phyloP scores from a whole-genome alignment of 2,888 invertebrate genomes.

The Eupithecia inturbata region DNA sequence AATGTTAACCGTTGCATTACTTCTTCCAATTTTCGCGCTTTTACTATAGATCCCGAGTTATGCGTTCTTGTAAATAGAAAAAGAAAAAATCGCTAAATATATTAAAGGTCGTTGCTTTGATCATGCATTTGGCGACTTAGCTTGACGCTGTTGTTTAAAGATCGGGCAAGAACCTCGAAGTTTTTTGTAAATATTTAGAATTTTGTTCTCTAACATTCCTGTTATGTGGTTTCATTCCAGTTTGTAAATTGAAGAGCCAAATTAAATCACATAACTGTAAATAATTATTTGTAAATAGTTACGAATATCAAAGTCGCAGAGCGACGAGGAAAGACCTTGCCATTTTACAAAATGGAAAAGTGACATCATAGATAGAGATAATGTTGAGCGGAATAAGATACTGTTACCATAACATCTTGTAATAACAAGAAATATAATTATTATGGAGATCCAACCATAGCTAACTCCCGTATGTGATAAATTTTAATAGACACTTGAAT shows the following conservation, averaged over 20 bases:
- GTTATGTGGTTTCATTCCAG: constrained; percentile 78
- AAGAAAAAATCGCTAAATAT: constrained; percentile 60
- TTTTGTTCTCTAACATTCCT: constrained; percentile 77
- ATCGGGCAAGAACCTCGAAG: constrained; percentile 51
- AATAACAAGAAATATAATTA: constrained; percentile 49
- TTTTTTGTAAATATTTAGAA: constrained; percentile 69
- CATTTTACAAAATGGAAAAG: constrained; percentile 57
- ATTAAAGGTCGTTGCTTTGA: constrained; percentile 62
- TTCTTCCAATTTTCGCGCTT: constrained; percentile 67
- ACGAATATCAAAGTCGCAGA: constrained; percentile 74
- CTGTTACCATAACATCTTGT: constrained; percentile 70
- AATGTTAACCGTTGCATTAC: constrained; percentile 57
- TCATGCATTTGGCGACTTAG: constrained; percentile 67
- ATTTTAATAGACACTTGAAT: constrained; percentile 49
- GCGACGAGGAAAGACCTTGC: constrained; percentile 65
- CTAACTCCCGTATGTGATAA: constrained; percentile 54
- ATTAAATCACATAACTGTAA: constrained; percentile 76
- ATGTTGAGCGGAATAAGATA: constrained; percentile 60
- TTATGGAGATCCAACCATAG: constrained; percentile 48
- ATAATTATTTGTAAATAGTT: constrained; percentile 81
- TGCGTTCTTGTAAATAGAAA: constrained; percentile 70
- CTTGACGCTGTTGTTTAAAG: constrained; percentile 72
- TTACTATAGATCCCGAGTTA: constrained; percentile 61
- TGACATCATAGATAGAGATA: constrained; percentile 63
- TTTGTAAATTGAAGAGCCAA: constrained; percentile 73